Base-by-base conservation (phyloP, 1,140 invertebrate species). In the Dendroctonus valens region DNA sequence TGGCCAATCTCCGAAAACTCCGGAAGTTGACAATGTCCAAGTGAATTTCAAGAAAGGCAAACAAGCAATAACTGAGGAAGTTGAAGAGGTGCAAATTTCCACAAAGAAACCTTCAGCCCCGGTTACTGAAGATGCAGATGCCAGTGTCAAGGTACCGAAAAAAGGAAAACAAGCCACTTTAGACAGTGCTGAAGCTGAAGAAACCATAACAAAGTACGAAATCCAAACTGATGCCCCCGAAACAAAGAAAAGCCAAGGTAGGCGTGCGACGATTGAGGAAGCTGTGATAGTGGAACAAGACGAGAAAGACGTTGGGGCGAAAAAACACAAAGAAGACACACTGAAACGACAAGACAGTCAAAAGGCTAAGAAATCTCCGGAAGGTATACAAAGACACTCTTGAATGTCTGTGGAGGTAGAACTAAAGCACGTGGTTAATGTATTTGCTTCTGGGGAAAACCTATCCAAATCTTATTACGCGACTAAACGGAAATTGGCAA, bases 301-400 rank as follows among this genome's bases (percentile, higher is more conserved):
- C 5, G 50, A 69, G 14, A 46, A n/a, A 5, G 49, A 68, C 46
- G 50, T 42, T 37, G 38, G 48, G 11, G 82, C 85, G 69, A 82
- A 84, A 48, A 81, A 83, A 46, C 77, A 86, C 62, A 83, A 85
- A 75, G 83, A 71, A 69, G 65, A 69, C 46, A 37, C 50, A 69
- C 26, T 77, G 15, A 59, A 75, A 67, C 53, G 72, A 69, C 60
- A 75, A 68, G 70, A 76, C 67, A 66, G 70, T 69, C 62, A 78
- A 72, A 74, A 60, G 61, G 75, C 66, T 54, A 57, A 61, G 39
- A 70, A 87, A 72, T 81, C 83, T 44, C 81, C 41, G 46, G 65
- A 76, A 74, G 73, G 73, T 75, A 75, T 44, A 41, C 39, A 39
- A 39, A 55, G 37, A 9, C 11, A 55, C 11, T 26, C 26, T 26